Percentiles rank a stretch among this genome's conserved stretches.
These are phyloP conservation scores for Trachurus trachurus DNA, from an alignment of 2,797 vertebrate species.

Conservation along the genomic window DNA sequence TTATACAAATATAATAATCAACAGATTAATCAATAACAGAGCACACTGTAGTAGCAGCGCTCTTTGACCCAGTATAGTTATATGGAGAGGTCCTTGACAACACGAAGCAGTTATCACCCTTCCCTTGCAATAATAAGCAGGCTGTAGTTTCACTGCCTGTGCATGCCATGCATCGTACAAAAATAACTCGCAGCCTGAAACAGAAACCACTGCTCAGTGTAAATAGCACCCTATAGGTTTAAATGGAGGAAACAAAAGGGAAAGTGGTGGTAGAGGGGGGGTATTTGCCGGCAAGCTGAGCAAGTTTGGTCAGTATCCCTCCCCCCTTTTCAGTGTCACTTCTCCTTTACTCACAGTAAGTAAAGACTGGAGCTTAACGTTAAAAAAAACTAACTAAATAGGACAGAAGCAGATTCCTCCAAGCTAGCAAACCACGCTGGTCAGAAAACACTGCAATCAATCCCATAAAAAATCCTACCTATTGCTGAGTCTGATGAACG, in stretches of 20 bases:
- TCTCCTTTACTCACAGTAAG: conserved; percentile 43
- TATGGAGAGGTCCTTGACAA: neutral
- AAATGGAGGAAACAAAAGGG: conserved; percentile 32
- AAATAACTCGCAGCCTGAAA: conserved; percentile 8
- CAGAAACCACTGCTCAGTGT: neutral
- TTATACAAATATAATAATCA: neutral
- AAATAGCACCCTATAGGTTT: conserved; percentile 21
- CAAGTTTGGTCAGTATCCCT: conserved; percentile 47
- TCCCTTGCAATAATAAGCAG: neutral
- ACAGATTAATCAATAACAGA: neutral
- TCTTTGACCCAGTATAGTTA: neutral
- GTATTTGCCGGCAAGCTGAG: conserved; percentile 35
- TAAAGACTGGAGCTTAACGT: conserved; percentile 21
- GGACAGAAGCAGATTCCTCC: conserved; percentile 20
- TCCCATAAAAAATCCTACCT: conserved; percentile 47
- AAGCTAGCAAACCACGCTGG: neutral
- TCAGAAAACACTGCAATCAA: conserved; percentile 24
- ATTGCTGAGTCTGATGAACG: conserved; percentile 46
- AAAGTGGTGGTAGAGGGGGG: conserved; percentile 10
- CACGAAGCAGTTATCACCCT: neutral
- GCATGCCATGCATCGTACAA: neutral
- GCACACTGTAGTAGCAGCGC: neutral
- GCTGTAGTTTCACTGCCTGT: neutral
- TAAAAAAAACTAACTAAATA: neutral
- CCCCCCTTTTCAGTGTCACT: conserved; percentile 35